A percentile compares a stretch with the other conserved stretches of the same genome.
These are phyloP conservation scores for Oscheius sp. DNA, from an alignment of 2,888 invertebrate genomes.

Conservation along the genomic window DNA sequence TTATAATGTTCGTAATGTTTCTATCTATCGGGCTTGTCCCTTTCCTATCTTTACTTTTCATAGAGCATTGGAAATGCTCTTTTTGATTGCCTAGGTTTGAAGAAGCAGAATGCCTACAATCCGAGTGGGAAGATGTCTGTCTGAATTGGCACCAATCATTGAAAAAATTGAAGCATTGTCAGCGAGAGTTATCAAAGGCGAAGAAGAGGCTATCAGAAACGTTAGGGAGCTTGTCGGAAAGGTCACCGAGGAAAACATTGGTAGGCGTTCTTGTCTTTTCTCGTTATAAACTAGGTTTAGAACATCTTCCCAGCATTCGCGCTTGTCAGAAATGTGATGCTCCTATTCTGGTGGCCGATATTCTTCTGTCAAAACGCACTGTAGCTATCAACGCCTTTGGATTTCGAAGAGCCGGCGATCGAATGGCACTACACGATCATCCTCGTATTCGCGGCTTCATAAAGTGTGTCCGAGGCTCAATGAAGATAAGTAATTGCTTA, in stretches of 20 bases:
- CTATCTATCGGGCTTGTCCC: not conserved
- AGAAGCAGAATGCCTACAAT: not conserved
- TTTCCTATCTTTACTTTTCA: not conserved
- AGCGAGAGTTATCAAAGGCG: not conserved
- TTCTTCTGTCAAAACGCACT: slow-evolving; percentile 4
- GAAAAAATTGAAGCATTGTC: not conserved
- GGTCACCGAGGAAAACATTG: slow-evolving; percentile 8
- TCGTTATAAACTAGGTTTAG: not conserved
- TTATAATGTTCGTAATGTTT: not conserved
- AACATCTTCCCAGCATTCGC: slow-evolving; percentile 10
- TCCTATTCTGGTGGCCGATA: slow-evolving; percentile 19
- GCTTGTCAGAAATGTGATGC: slow-evolving; percentile 1
- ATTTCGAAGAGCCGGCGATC: slow-evolving; percentile 16
- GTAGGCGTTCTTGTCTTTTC: not conserved
- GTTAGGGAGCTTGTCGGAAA: not conserved
- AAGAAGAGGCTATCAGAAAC: slow-evolving; percentile 17
- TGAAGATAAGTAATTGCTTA: slow-evolving; percentile 23
- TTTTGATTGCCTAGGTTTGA: not conserved
- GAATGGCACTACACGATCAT: slow-evolving; percentile 37
- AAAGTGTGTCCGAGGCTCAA: slow-evolving; percentile 32
- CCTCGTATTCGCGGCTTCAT: slow-evolving; percentile 33
- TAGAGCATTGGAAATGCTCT: not conserved
- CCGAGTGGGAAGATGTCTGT: not conserved
- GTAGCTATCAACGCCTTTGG: slow-evolving; percentile 17
- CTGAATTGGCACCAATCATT: slow-evolving; percentile 5